Evolutionary conservation across 2,888 invertebrate species (phyloP).

Genomic region (Spisula subtruncata): DNA sequence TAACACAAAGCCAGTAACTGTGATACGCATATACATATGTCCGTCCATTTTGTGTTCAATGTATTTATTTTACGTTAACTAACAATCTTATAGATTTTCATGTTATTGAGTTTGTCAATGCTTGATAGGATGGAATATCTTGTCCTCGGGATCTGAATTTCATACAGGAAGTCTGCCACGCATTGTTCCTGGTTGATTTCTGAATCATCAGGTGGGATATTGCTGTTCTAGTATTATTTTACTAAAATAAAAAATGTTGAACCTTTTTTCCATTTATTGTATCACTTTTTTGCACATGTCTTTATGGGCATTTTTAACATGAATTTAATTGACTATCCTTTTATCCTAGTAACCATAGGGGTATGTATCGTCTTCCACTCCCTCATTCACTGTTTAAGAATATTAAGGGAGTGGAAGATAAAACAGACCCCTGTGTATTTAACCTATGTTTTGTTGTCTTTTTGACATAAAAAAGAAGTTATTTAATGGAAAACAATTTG

Average conservation of each 20-base stretch:
- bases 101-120: not conserved
- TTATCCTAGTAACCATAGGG: no score
- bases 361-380: no score
- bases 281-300: not conserved
- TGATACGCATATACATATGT: conserved; percentile 35
- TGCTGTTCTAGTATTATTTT: not conserved
- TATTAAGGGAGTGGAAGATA: no score
- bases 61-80: not conserved
- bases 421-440: no score
- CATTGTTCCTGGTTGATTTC: no score
- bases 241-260: not conserved
- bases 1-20: conserved; percentile 28
- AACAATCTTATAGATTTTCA: not conserved
- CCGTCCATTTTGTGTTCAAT: conserved; percentile 49
- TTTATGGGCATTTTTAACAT: not conserved
- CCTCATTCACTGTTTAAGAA: no score
- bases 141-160: no score
- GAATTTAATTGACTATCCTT: not conserved
- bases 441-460: no score
- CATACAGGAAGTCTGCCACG: no score
- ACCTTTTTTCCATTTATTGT: not conserved
- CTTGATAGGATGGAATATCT: no score
- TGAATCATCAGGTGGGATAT: not conserved
- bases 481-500: no score
- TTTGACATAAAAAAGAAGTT: no score